These are phyloP conservation scores for Ditylenchus dipsaci DNA, from an alignment of 1,140 invertebrate genomes.

Conservation along the genomic window DNA sequence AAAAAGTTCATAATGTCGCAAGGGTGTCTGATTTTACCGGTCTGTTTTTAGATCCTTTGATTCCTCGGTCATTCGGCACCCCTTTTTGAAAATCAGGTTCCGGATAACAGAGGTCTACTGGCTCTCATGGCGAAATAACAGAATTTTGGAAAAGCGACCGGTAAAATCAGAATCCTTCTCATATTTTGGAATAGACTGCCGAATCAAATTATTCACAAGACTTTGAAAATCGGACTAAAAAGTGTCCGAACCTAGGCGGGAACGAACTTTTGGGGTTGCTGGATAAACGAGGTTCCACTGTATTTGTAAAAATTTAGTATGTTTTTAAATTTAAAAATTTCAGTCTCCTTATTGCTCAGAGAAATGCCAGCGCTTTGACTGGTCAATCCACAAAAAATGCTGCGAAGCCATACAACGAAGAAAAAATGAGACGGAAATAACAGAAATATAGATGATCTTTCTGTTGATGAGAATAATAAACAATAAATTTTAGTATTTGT, in stretches of 20 bases:
- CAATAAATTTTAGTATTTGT: too few species aligned
- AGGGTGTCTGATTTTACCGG: not conserved
- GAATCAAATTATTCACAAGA: not conserved
- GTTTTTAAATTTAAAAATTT: constrained; percentile 28
- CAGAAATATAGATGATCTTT: not conserved
- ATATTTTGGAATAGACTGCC: constrained; percentile 10
- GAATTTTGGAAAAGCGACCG: too few species aligned
- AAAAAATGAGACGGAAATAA: not conserved
- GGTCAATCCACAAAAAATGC: constrained; percentile 79
- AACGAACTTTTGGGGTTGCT: not conserved
- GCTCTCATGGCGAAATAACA: too few species aligned
- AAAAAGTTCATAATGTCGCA: constrained; percentile 8
- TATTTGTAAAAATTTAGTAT: not conserved
- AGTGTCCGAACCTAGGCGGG: too few species aligned
- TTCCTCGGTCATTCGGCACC: not conserved
- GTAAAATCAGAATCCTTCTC: too few species aligned
- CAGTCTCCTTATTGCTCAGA: constrained; percentile 83
- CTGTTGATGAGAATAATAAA: not conserved
- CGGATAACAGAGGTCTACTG: too few species aligned
- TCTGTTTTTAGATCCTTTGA: not conserved
- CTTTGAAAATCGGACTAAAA: not conserved
- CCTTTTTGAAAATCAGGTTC: too few species aligned
- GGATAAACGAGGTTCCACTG: not conserved
- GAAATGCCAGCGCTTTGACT: constrained; percentile 87
- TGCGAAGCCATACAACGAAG: not conserved